phyloP scores from a whole-genome alignment of 2,888 invertebrate species.

The Hypolimnas misippus region DNA sequence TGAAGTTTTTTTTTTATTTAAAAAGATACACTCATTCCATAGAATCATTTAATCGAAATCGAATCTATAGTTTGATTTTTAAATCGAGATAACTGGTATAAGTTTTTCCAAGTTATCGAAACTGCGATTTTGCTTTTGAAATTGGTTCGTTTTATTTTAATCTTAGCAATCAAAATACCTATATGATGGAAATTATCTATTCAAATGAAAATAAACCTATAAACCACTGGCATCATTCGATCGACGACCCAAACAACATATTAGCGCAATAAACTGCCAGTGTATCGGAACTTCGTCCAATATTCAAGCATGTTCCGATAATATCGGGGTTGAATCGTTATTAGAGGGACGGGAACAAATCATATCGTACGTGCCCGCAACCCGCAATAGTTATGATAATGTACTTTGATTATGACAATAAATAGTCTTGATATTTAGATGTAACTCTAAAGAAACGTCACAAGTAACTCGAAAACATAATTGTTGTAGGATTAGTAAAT shows the following conservation, averaged over 20 bases:
- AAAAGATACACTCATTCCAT: too few relatives aligned
- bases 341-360: conserved; percentile 61
- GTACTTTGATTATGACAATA: conserved; percentile 48
- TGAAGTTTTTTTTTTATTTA: too few relatives aligned
- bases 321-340: conserved; percentile 59
- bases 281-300: conserved; percentile 57
- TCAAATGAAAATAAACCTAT: not conserved
- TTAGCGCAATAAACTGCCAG: conserved; percentile 53
- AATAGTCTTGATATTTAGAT: conserved; percentile 27
- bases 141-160: too few relatives aligned
- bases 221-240: conserved; percentile 43
- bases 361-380: conserved; percentile 58
- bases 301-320: conserved; percentile 62
- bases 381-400: conserved; percentile 56
- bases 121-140: too few relatives aligned
- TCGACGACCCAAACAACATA: conserved; percentile 46
- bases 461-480: too few relatives aligned
- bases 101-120: too few relatives aligned
- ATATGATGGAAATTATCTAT: not conserved
- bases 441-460: conserved; percentile 19
- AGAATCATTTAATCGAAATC: too few relatives aligned
- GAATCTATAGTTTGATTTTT: too few relatives aligned
- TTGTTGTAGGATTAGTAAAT: too few relatives aligned
- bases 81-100: too few relatives aligned
- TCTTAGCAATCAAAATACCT: too few relatives aligned